Evolutionary conservation across 2,888 invertebrate genomes (phyloP).

Genomic region (Drosophila macrospina): DNA sequence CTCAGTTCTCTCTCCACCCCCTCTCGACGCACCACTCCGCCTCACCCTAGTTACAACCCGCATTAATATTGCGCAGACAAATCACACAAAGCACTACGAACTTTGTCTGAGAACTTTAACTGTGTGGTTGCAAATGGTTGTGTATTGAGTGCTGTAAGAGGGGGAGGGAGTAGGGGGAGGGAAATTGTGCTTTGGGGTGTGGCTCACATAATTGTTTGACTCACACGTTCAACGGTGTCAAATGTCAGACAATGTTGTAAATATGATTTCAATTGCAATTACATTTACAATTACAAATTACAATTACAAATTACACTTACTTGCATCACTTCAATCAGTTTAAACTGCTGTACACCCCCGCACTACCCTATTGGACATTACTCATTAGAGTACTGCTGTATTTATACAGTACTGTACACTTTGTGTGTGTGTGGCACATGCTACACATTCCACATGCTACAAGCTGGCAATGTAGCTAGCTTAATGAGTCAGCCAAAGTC

Average conservation of each 20-base stretch:
- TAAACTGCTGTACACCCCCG: slow-evolving; percentile 6
- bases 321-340: slow-evolving; percentile 28
- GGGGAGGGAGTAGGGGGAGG: background rate
- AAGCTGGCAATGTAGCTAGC: background rate
- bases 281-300: slow-evolving; percentile 46
- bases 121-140: background rate
- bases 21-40: background rate
- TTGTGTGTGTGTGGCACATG: slow-evolving; percentile 7
- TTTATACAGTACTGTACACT: slow-evolving; percentile 6
- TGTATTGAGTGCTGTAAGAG: background rate
- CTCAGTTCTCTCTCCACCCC: background rate
- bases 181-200: background rate
- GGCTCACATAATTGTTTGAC: slow-evolving; percentile 5
- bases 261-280: slow-evolving; percentile 60
- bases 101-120: background rate
- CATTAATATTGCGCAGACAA: background rate
- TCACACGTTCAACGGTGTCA: slow-evolving; percentile 47
- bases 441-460: too few species aligned
- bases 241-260: slow-evolving; percentile 59
- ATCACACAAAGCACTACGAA: slow-evolving; percentile 3
- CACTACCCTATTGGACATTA: background rate
- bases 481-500: slow-evolving; percentile 35
- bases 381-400: too few species aligned
- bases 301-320: slow-evolving; percentile 48
- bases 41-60: background rate